Percentiles rank a stretch among this genome's conserved stretches.
Conservation (phyloP, 2,113 vertebrate genomes). For the Variabilichromis moorii region DNA sequence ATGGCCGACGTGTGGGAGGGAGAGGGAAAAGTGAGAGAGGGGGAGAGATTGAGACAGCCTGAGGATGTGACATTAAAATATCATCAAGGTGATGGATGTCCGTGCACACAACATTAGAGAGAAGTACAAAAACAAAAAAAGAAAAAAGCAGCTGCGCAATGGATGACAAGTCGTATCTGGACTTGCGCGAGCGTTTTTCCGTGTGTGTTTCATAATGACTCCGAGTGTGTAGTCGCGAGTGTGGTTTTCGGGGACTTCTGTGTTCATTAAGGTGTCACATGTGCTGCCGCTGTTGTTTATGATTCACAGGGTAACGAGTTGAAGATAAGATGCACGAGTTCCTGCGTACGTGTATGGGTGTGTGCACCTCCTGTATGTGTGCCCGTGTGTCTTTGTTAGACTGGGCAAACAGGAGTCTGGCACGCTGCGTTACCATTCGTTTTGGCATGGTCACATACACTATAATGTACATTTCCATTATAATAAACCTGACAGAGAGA, state of each 20-base stretch:
- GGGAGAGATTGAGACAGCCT: slow-evolving; percentile 52
- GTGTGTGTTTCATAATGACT: slow-evolving; percentile 36
- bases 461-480: not conserved
- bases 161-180: slow-evolving; percentile 49
- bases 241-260: not conserved
- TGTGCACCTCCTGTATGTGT: not conserved
- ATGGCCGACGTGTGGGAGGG: slow-evolving; percentile 41
- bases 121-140: slow-evolving; percentile 30
- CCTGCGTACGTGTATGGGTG: not conserved
- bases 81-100: slow-evolving; percentile 70
- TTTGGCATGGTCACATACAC: not conserved
- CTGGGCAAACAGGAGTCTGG: not conserved
- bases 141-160: slow-evolving; percentile 37
- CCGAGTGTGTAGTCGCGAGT: not conserved
- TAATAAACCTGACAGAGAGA: not conserved
- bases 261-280: slow-evolving; percentile 47
- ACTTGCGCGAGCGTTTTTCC: not conserved
- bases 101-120: slow-evolving; percentile 50
- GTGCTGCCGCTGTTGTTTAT: slow-evolving; percentile 25
- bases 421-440: not conserved
- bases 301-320: slow-evolving; percentile 45
- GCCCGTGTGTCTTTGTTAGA: not conserved
- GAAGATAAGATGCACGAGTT: slow-evolving; percentile 31
- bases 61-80: slow-evolving; percentile 71
- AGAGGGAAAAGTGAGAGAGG: not conserved